Base-by-base conservation (phyloP, 2,797 vertebrate species). In the Enteromius anoplus region DNA sequence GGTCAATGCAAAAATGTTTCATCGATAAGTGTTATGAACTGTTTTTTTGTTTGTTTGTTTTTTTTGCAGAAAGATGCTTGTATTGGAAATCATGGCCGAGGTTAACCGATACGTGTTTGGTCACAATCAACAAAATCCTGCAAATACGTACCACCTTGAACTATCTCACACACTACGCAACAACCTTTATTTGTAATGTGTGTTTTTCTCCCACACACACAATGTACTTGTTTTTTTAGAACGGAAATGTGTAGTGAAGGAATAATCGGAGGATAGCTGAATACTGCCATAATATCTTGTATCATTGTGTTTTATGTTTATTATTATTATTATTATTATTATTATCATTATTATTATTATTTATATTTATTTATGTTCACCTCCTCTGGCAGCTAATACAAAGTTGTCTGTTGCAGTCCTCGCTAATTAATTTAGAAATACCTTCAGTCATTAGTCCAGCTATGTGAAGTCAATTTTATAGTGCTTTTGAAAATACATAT, bases 161-260 rank as follows among this genome's bases (percentile, higher is more conserved):
- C 89, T 96, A 14, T 93, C 93, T 78, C 96, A 98, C 64, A 98
- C 97, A 0, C 89, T 98, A 45, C 94, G 94, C 49, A 97, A 96
- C 89, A 92, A 92, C n/a, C 91, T 99, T 37, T 94, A 92, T 83
- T 84, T 97, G 15, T 86, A 91, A 34, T 23, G 8, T 71, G 15
- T 53, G 17, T 68, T 26, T 47, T 47, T 15, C 4, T 49, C 8
- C n/a, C 53, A 55, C 40, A 42, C 40, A 42, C 42, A 26, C 42
- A 15, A 14, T 49, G 10, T 12, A n/a, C 9, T 51, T 73, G 29
- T 51, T 73, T 23, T 71, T 71, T 49, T 71, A 53, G 1, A 51
- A 29, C 29, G 29, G 23, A 72, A 7, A 26, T 40, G 2, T 34
- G 4, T 5, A 23, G 21, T 40, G 21, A 1, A 15, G 0, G 12